These are phyloP conservation scores for Vicugna pacos DNA, from an alignment of 2,113 vertebrate species.

Conservation along the genomic window DNA sequence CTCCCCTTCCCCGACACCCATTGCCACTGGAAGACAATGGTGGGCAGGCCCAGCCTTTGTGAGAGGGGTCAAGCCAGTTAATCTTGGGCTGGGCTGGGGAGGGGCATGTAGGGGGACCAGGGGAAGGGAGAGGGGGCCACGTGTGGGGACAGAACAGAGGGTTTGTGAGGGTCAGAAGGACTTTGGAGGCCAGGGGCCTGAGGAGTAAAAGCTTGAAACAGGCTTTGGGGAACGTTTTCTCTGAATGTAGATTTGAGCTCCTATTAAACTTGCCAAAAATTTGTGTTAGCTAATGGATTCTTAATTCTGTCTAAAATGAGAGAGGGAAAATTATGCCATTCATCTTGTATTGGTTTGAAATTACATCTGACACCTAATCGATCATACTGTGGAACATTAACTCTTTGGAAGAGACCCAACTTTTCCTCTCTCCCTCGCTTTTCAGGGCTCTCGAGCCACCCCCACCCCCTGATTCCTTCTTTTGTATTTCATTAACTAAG, in stretches of 20 bases:
- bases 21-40: constrained; percentile 72
- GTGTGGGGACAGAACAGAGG: background rate
- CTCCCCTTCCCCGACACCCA: constrained; percentile 25
- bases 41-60: constrained; percentile 67
- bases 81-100: constrained; percentile 66
- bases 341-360: constrained; percentile 93
- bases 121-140: background rate
- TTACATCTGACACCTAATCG: constrained; percentile 92
- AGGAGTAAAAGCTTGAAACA: constrained; percentile 79
- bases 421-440: constrained; percentile 85
- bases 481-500: constrained; percentile 87
- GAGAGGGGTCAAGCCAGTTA: constrained; percentile 76
- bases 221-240: constrained; percentile 85
- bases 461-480: constrained; percentile 71
- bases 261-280: constrained; percentile 92
- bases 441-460: constrained; percentile 72
- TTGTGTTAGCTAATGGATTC: constrained; percentile 92
- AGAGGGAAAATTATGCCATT: constrained; percentile 91
- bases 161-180: background rate
- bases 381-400: constrained; percentile 94
- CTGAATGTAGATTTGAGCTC: constrained; percentile 81
- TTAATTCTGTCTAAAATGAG: constrained; percentile 91
- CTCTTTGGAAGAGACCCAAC: constrained; percentile 93
- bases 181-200: constrained; percentile 54
- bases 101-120: background rate